Evolutionary conservation across 2,888 invertebrate genomes (phyloP).

Genomic region (Invenusta paracnida): DNA sequence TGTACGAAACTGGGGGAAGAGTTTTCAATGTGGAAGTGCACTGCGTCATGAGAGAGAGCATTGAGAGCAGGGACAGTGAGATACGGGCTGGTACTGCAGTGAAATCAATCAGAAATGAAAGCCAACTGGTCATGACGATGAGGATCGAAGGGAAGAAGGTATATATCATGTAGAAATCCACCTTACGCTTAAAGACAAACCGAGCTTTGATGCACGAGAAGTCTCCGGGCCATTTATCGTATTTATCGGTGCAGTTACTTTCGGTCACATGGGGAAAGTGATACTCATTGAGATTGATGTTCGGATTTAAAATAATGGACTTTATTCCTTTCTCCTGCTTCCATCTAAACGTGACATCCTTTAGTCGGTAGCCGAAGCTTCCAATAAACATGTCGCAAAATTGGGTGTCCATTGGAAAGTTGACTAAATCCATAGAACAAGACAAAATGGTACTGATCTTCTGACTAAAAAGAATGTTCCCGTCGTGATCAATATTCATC

Average conservation of each 20-base stretch:
- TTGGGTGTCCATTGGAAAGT: constrained; percentile 45
- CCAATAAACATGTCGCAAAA: constrained; percentile 38
- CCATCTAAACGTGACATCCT: constrained; percentile 40
- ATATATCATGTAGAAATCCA: constrained; percentile 43
- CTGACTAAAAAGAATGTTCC: constrained; percentile 35
- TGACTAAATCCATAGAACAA: constrained; percentile 42
- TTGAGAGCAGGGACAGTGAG: constrained; percentile 40
- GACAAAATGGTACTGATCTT: constrained; percentile 37
- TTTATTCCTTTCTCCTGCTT: background rate
- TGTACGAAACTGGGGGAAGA: constrained; percentile 43
- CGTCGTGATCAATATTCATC: constrained; percentile 38
- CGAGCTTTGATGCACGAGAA: constrained; percentile 40
- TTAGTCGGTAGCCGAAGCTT: constrained; percentile 42
- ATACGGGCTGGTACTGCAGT: constrained; percentile 43
- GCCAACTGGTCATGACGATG: constrained; percentile 42
- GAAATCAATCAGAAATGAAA: constrained; percentile 44
- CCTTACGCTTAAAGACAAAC: constrained; percentile 36
- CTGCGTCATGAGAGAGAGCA: constrained; percentile 44
- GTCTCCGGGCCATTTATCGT: constrained; percentile 38
- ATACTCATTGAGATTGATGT: constrained; percentile 43
- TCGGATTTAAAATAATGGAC: constrained; percentile 32
- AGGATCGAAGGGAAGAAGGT: constrained; percentile 42
- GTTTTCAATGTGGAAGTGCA: constrained; percentile 33
- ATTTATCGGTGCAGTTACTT: constrained; percentile 1
- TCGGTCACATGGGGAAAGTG: constrained; percentile 6